These are phyloP conservation scores for Ennomos fuscantarius DNA, from an alignment of 2,888 invertebrate species.

Conservation along the genomic window DNA sequence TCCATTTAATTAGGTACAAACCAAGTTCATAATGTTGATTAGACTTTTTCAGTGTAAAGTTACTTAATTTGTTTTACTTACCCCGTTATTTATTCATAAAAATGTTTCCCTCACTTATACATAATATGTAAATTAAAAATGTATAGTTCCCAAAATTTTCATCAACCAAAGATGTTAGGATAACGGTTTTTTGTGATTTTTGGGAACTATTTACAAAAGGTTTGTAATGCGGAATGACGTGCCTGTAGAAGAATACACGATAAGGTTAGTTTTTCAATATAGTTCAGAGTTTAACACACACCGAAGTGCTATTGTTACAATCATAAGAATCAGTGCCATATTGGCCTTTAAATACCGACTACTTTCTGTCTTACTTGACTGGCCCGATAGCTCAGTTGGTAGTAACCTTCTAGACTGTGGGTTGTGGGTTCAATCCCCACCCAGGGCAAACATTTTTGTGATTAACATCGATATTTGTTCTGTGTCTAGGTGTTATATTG, in stretches of 20 bases:
- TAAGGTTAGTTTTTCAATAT: background rate
- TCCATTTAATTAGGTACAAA: constrained; percentile 1
- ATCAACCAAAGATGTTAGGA: no score
- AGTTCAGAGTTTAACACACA: background rate
- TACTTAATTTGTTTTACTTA: no score
- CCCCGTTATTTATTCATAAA: no score
- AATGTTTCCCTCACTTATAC: background rate
- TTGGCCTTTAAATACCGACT: background rate
- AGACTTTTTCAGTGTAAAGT: constrained; percentile 1
- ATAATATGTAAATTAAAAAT: background rate
- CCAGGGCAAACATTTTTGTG: no score
- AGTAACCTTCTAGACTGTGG: no score
- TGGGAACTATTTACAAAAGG: background rate
- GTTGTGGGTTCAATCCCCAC: no score
- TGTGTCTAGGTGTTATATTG: no score
- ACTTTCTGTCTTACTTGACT: no score
- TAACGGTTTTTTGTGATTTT: no score
- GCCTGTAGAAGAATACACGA: constrained; percentile 4
- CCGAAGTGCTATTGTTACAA: constrained; percentile 11
- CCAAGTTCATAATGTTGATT: background rate
- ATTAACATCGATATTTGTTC: no score
- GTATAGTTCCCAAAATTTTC: no score
- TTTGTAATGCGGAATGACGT: constrained; percentile 2
- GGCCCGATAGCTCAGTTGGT: no score
- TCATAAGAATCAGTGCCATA: background rate